phyloP scores from a whole-genome alignment of 1,140 invertebrate species.

The Drosophila kepulauana region DNA sequence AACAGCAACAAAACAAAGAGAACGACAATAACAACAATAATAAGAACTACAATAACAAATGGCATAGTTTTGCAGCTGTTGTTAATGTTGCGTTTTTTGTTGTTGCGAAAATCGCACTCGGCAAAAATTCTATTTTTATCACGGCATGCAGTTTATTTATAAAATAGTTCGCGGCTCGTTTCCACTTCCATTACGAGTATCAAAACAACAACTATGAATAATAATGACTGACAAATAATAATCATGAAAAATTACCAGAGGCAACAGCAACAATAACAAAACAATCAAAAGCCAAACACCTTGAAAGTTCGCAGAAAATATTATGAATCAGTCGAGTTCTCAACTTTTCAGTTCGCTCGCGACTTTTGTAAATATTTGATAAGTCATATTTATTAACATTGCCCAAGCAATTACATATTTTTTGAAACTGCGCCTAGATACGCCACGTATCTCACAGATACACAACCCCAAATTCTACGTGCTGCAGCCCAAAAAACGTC shows the following conservation, averaged over 20 bases:
- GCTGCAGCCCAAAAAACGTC: constrained; percentile 23
- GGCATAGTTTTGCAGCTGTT: constrained; percentile 54
- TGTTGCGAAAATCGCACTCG: constrained; percentile 31
- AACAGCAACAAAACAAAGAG: constrained; percentile 25
- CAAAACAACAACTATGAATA: constrained; percentile 30
- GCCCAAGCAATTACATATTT: constrained; percentile 21
- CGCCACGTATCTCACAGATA: constrained; percentile 27
- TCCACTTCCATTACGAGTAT: constrained; percentile 69
- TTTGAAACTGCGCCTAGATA: not conserved
- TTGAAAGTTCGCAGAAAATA: constrained; percentile 65
- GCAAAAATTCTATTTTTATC: constrained; percentile 71
- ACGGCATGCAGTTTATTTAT: constrained; percentile 77
- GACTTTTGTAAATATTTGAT: constrained; percentile 39
- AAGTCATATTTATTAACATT: constrained; percentile 7
- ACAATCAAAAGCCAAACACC: constrained; percentile 57
- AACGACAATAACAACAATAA: constrained; percentile 38
- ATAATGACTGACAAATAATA: constrained; percentile 73
- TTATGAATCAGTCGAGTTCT: constrained; percentile 45
- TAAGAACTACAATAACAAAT: constrained; percentile 44
- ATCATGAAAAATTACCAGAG: constrained; percentile 69
- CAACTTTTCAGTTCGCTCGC: not conserved
- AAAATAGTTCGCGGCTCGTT: constrained; percentile 67
- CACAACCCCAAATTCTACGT: constrained; percentile 4
- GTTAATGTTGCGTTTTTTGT: constrained; percentile 49
- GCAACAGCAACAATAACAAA: constrained; percentile 49